Evolutionary conservation across 53 echinoderm and acorn worm species (phyloP).

Genomic region (Paelopatides confundens): DNA sequence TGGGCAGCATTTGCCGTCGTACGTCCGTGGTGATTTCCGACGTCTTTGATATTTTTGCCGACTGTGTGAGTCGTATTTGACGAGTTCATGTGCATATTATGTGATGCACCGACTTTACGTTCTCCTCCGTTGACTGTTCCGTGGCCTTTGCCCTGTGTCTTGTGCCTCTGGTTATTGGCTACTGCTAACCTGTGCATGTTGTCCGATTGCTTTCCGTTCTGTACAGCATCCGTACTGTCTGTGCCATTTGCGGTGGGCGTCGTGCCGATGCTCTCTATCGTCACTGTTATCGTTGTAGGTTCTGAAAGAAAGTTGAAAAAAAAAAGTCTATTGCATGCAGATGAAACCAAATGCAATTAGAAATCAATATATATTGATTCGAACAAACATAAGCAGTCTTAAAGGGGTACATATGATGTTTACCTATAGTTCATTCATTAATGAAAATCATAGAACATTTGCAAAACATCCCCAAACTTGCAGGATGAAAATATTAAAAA

Average conservation of each 20-base stretch:
- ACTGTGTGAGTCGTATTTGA: not conserved
- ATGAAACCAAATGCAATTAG: not conserved
- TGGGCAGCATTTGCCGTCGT: not conserved
- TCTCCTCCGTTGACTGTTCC: not conserved
- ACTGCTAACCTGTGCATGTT: conserved; percentile 31
- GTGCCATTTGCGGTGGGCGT: not conserved
- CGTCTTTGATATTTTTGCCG: not conserved
- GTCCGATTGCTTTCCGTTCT: not conserved
- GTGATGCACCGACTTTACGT: conserved; percentile 7
- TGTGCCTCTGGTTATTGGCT: conserved; percentile 20
- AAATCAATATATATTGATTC: no score
- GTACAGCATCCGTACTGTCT: not conserved
- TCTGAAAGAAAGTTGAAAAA: not conserved
- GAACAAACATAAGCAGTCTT: no score
- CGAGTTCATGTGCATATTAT: not conserved
- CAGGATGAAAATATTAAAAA: not conserved
- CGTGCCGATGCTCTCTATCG: conserved; percentile 24
- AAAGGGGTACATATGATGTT: no score
- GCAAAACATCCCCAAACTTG: no score
- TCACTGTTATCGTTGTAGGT: conserved; percentile 35
- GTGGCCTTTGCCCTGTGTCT: not conserved
- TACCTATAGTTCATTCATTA: no score
- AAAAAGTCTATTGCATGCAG: not conserved
- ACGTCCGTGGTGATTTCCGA: not conserved
- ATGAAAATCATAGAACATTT: no score